Evolutionary conservation across 2,113 vertebrate species (phyloP).

Genomic region (Physeter macrocephalus): DNA sequence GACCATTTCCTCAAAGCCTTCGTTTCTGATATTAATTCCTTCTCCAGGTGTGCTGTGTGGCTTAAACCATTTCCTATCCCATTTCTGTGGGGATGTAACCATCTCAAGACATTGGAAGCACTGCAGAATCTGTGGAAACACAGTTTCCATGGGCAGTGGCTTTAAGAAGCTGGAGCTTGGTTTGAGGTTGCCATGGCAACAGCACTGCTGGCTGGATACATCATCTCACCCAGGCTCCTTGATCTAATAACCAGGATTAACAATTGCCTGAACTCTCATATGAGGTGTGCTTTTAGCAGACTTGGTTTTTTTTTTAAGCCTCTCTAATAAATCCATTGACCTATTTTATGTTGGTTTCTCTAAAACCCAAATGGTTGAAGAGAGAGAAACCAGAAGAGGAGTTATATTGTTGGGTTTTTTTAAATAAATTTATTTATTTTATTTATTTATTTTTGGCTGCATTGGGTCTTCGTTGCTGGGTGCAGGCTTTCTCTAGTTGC

Average conservation of each 20-base stretch:
- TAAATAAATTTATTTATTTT: no score
- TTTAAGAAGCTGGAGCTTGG: slow-evolving; percentile 41
- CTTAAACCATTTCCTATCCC: not conserved
- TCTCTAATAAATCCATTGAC: not conserved
- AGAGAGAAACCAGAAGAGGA: not conserved
- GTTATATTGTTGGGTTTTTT: not conserved
- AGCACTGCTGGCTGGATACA: slow-evolving; percentile 10
- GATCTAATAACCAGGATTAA: slow-evolving; percentile 57
- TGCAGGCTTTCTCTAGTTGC: no score
- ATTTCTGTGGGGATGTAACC: not conserved
- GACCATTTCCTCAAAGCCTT: not conserved
- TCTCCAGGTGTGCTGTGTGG: not conserved
- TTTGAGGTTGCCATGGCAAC: slow-evolving; percentile 73
- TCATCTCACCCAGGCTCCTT: slow-evolving; percentile 36
- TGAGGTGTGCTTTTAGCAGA: slow-evolving; percentile 35
- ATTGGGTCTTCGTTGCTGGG: no score
- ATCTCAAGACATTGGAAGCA: not conserved
- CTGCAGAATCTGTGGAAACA: slow-evolving; percentile 54
- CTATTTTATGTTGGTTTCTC: slow-evolving; percentile 41
- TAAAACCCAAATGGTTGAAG: slow-evolving; percentile 47
- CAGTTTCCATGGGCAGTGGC: slow-evolving; percentile 25
- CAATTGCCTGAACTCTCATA: slow-evolving; percentile 42
- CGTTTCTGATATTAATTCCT: not conserved
- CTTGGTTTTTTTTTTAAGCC: not conserved
- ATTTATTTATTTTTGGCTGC: no score